These are phyloP conservation scores for Sinohyriopsis cumingii DNA, from an alignment of 2,888 invertebrate genomes.

Conservation along the genomic window DNA sequence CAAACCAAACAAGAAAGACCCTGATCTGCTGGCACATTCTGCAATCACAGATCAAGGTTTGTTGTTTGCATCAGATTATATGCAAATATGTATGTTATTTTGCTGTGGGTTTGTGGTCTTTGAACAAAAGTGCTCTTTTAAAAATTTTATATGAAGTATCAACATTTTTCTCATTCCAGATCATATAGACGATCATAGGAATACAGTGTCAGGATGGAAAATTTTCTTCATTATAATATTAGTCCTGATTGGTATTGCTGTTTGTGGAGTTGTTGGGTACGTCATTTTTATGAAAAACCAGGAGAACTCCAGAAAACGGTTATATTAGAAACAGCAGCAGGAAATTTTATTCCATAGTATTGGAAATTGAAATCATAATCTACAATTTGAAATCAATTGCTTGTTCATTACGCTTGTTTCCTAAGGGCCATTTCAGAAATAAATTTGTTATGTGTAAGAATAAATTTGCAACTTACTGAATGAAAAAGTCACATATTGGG, in stretches of 20 bases:
- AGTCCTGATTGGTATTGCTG: constrained; percentile 86
- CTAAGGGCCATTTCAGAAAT: too few relatives aligned
- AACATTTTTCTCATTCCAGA: constrained; percentile 41
- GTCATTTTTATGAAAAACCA: constrained; percentile 95
- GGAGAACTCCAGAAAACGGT: constrained; percentile 90
- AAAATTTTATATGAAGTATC: neutral
- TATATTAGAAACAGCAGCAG: constrained; percentile 76
- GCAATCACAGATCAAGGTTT: neutral
- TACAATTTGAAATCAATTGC: too few relatives aligned
- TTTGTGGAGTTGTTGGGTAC: constrained; percentile 88
- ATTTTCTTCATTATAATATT: constrained; percentile 90
- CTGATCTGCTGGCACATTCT: too few relatives aligned
- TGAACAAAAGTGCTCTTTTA: neutral
- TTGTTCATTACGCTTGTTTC: too few relatives aligned
- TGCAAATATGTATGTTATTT: neutral
- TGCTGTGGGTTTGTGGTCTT: too few relatives aligned
- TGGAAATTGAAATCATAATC: too few relatives aligned
- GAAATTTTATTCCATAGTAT: neutral
- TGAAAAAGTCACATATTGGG: too few relatives aligned
- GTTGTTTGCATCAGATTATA: neutral
- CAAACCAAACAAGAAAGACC: too few relatives aligned
- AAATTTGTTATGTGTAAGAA: too few relatives aligned
- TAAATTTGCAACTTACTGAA: too few relatives aligned
- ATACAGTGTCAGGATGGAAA: constrained; percentile 89
- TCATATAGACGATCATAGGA: constrained; percentile 88